Evolutionary conservation across 2,797 vertebrate genomes (phyloP).

Genomic region (Chelon auratus): DNA sequence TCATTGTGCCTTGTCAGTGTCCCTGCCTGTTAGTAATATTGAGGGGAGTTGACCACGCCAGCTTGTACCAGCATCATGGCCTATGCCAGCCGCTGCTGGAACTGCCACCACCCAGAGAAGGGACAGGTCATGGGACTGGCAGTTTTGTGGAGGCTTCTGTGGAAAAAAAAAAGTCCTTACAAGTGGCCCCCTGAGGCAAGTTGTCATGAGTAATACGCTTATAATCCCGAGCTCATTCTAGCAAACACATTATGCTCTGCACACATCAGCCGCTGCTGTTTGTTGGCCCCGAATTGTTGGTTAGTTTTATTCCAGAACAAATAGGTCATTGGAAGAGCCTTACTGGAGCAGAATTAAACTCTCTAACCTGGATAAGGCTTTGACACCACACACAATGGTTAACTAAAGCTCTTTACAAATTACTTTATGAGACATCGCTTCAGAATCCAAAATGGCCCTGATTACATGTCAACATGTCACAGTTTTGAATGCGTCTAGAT

Average conservation of each 20-base stretch:
- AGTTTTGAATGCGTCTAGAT: constrained; percentile 62
- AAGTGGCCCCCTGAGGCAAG: constrained; percentile 61
- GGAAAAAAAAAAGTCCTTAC: constrained; percentile 46
- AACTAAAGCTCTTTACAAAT: constrained; percentile 57
- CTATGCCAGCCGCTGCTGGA: constrained; percentile 50
- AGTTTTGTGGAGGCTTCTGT: constrained; percentile 60
- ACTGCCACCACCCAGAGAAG: constrained; percentile 61
- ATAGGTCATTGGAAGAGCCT: constrained; percentile 77
- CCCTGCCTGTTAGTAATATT: constrained; percentile 75
- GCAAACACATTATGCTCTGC: constrained; percentile 66
- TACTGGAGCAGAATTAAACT: constrained; percentile 81
- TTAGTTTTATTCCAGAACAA: constrained; percentile 69
- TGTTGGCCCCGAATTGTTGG: constrained; percentile 64
- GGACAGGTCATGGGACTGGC: constrained; percentile 68
- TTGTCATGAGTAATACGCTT: constrained; percentile 73
- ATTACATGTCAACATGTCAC: constrained; percentile 62
- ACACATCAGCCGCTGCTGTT: constrained; percentile 64
- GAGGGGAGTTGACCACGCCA: constrained; percentile 61
- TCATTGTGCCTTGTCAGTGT: constrained; percentile 74
- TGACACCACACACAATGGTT: constrained; percentile 65
- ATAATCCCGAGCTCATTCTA: constrained; percentile 67
- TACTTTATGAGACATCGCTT: constrained; percentile 62
- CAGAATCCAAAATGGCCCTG: constrained; percentile 62
- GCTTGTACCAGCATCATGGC: constrained; percentile 54
- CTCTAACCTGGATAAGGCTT: constrained; percentile 68